phyloP scores from a whole-genome alignment of 2,113 vertebrate species.

The Platichthys stellatus region DNA sequence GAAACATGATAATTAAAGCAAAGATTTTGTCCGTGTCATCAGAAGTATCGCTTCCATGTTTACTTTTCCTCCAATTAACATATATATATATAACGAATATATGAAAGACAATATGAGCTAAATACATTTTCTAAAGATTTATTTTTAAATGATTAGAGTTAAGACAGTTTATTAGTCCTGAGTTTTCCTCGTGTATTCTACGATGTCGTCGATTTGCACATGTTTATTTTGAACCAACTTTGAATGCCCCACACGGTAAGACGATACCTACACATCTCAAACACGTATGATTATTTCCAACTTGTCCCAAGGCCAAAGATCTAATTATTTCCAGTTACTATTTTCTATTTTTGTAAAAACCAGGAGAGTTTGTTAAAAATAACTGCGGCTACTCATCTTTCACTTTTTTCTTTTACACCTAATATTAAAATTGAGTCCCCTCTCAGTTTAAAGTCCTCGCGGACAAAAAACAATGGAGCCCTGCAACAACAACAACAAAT shows the following conservation, averaged over 20 bases:
- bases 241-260: slow-evolving; percentile 1
- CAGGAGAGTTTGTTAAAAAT: not conserved
- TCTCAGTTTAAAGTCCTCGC: not conserved
- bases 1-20: slow-evolving; percentile 27
- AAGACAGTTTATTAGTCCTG: not conserved
- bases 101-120: not conserved
- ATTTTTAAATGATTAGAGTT: not conserved
- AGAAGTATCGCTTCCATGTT: not conserved
- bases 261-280: not conserved
- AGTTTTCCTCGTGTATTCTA: not conserved
- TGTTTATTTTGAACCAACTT: slow-evolving; percentile 11
- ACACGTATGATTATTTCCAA: not conserved
- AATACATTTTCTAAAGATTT: not conserved
- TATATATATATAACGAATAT: no score
- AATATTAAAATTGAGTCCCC: not conserved
- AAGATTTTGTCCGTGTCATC: not conserved
- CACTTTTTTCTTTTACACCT: not conserved
- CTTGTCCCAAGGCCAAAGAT: slow-evolving; percentile 27
- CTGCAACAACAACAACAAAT: slow-evolving; percentile 5
- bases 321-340: not conserved
- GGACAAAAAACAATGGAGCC: slow-evolving; percentile 42
- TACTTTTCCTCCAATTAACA: not conserved
- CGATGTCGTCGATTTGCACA: slow-evolving; percentile 8
- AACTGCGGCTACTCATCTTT: not conserved
- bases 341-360: not conserved